Evolutionary conservation across 2,113 vertebrate genomes (phyloP).

Genomic region (Lasiurus borealis): DNA sequence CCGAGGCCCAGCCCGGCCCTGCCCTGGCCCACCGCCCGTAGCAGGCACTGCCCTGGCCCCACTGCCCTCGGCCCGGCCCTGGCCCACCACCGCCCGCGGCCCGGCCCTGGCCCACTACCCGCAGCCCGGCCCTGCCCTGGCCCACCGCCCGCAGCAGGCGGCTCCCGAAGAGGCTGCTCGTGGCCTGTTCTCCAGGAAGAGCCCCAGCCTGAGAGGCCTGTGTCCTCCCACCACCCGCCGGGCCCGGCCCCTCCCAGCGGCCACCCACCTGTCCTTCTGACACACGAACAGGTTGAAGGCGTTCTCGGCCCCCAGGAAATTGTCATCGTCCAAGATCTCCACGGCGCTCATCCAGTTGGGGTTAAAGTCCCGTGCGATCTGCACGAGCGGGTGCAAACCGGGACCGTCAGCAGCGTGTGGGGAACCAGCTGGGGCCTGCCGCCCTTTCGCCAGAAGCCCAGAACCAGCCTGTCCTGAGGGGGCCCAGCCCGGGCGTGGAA

Average conservation of each 20-base stretch:
- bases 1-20: too few species aligned
- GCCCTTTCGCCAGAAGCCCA: background rate
- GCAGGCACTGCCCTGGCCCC: too few species aligned
- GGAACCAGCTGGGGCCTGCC: background rate
- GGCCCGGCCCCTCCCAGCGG: fast-evolving
- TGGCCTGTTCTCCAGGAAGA: background rate
- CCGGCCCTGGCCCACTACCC: too few species aligned
- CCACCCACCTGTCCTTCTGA: slow-evolving; percentile 96
- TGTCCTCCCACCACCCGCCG: too few species aligned
- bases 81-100: too few species aligned
- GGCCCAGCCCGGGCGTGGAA: background rate
- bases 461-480: too few species aligned
- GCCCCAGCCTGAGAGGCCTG: too few species aligned
- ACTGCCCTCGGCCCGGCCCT: too few species aligned
- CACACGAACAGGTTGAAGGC: slow-evolving; percentile 99
- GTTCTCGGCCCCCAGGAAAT: slow-evolving; percentile 98
- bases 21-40: too few species aligned
- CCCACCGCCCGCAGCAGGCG: background rate
- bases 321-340: slow-evolving; percentile 98
- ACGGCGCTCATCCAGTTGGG: slow-evolving; percentile 99
- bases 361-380: slow-evolving; percentile 99
- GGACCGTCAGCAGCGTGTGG: background rate
- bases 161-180: background rate
- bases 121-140: too few species aligned
- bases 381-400: too few species aligned